These are phyloP conservation scores for Micrasema minimum DNA, from an alignment of 1,140 invertebrate genomes.

Conservation along the genomic window DNA sequence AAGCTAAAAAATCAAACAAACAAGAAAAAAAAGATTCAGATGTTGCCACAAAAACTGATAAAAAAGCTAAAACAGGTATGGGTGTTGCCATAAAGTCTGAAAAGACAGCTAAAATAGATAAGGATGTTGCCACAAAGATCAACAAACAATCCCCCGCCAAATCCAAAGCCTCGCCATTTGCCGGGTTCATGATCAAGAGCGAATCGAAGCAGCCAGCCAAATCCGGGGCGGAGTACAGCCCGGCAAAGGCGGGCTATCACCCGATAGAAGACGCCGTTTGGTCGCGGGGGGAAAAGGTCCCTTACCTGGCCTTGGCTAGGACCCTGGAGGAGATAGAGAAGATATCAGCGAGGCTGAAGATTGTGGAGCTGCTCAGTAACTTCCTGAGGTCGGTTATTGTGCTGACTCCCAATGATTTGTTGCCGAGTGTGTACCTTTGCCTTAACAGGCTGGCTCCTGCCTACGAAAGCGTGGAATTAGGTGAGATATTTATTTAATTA, in stretches of 20 bases:
- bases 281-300: slow-evolving; percentile 83
- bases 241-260: slow-evolving; percentile 82
- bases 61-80: too few species aligned
- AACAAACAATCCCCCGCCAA: too few species aligned
- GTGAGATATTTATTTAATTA: slow-evolving; percentile 53
- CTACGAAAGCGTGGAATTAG: slow-evolving; percentile 79
- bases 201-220: slow-evolving; percentile 12
- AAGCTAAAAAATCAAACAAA: too few species aligned
- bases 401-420: slow-evolving; percentile 87
- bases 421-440: slow-evolving; percentile 93
- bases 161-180: too few species aligned
- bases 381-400: slow-evolving; percentile 94
- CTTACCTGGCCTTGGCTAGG: slow-evolving; percentile 90
- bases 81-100: too few species aligned
- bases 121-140: too few species aligned
- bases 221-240: slow-evolving; percentile 75
- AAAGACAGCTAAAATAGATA: too few species aligned
- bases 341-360: slow-evolving; percentile 90
- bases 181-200: too few species aligned
- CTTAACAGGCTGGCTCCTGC: slow-evolving; percentile 95
- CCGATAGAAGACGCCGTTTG: slow-evolving; percentile 92
- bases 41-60: too few species aligned
- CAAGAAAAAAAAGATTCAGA: too few species aligned
- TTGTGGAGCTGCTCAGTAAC: slow-evolving; percentile 93
- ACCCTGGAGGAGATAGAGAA: slow-evolving; percentile 94